Evolutionary conservation across 2,797 vertebrate genomes (phyloP).

Genomic region (Danio kyathit): DNA sequence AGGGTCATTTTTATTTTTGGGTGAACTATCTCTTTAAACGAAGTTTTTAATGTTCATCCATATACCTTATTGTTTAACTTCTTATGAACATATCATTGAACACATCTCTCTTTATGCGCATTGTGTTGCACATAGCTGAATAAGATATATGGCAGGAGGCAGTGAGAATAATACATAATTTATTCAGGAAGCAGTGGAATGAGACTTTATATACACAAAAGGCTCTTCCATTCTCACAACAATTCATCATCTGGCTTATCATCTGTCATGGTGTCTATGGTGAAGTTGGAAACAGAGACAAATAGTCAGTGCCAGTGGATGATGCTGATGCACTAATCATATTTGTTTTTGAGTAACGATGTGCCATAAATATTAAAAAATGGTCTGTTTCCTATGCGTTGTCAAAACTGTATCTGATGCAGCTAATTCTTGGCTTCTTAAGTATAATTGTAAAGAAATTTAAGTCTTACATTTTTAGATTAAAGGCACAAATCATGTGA

Average conservation of each 20-base stretch:
- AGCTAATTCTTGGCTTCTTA: neutral
- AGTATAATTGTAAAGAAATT: neutral
- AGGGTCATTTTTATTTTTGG: too few species aligned
- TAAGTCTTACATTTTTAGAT: neutral
- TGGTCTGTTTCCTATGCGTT: neutral
- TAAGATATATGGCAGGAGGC: constrained; percentile 8
- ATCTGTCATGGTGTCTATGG: constrained; percentile 42
- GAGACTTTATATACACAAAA: constrained; percentile 34
- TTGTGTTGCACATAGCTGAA: neutral
- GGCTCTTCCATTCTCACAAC: constrained; percentile 8
- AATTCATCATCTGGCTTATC: constrained; percentile 36
- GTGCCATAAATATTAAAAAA: constrained; percentile 11
- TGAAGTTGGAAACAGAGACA: constrained; percentile 48
- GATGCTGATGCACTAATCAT: constrained; percentile 28
- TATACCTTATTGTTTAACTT: neutral
- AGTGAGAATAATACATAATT: constrained; percentile 30
- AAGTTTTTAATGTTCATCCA: too few species aligned
- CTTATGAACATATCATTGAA: neutral
- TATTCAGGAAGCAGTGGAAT: constrained; percentile 16
- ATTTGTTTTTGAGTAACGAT: constrained; percentile 32
- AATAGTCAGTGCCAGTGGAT: constrained; percentile 2
- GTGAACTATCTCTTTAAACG: too few species aligned
- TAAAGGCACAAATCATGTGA: neutral
- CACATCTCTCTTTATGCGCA: neutral
- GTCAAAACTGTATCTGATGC: neutral